Conservation (phyloP, 2,888 invertebrate species). For the Herminia tarsipennalis region DNA sequence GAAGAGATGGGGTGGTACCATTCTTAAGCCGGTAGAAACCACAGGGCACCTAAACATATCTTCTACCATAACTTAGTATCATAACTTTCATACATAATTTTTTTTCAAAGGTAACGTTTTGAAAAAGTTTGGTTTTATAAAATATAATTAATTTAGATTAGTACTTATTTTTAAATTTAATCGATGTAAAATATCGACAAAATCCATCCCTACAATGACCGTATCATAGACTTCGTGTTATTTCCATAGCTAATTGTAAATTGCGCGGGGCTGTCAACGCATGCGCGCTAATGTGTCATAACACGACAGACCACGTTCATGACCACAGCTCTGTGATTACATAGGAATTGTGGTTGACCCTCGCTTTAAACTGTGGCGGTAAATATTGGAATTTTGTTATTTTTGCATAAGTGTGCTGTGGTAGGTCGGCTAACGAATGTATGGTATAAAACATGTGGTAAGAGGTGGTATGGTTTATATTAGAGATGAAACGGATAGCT, state of each 20-base stretch:
- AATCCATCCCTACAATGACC: slow-evolving; percentile 51
- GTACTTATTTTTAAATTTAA: background rate
- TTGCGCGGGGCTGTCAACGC: slow-evolving; percentile 77
- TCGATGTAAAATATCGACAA: slow-evolving; percentile 8
- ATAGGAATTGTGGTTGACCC: slow-evolving; percentile 48
- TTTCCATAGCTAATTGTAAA: slow-evolving; percentile 84
- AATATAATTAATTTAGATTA: too few species aligned
- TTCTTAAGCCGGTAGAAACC: too few species aligned
- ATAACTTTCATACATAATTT: too few species aligned
- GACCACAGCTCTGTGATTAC: slow-evolving; percentile 52
- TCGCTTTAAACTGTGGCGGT: slow-evolving; percentile 25
- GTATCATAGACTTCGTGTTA: slow-evolving; percentile 61
- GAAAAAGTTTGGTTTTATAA: background rate
- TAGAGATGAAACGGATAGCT: too few species aligned
- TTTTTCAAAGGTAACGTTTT: background rate
- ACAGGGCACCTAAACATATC: too few species aligned
- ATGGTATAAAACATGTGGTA: too few species aligned
- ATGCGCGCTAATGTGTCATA: slow-evolving; percentile 81
- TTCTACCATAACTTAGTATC: too few species aligned
- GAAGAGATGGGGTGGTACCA: too few species aligned
- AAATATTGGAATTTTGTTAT: slow-evolving; percentile 22
- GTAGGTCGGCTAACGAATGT: background rate
- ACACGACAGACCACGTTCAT: slow-evolving; percentile 53
- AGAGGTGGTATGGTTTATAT: too few species aligned
- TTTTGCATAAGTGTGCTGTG: background rate